Base-by-base conservation (phyloP, 2,113 vertebrate species). In the Athene cunicularia region DNA sequence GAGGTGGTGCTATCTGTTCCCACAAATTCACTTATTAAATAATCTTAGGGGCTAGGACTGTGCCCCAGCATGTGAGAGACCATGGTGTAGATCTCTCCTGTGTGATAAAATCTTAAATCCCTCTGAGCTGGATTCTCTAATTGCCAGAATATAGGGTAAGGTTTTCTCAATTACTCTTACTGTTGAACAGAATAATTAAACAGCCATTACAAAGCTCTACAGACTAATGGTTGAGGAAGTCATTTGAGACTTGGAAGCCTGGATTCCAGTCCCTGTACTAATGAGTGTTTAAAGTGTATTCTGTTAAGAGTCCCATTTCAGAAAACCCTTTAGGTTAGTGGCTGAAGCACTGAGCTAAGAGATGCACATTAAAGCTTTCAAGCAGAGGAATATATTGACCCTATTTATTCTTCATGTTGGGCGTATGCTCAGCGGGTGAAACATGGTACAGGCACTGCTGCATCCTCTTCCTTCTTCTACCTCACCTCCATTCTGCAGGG, bases 121-220 rank as follows among this genome's bases (percentile, higher is more conserved):
- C 2, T 1, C 35, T 80, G 37, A 80, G 52, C 7, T 52, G 41
- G 23, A 59, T 77, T 67, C 4, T 12, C 64, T 87, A 63, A 63
- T 68, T 79, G 43, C 26, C n/a, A 82, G 56, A 90, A 90, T 82
- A 90, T 27, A 79, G 56, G 32, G 28, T 79, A 85, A 79, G 17
- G 28, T 79, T 85, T 94, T 89, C 76, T 79, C 81, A 91, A 75
- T 94, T 94, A 72, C 26, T 94, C 28, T 64, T 90, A 55, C 60
- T 79, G 64, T 84, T 88, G 37, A 90, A 88, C 11, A 75, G 88
- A 94, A 93, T 79, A 90, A 79, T 96, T 93, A 85, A 94, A 87
- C 47, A 88, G 85, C 43, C 32, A 71, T 32, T 53, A n/a, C 47
- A 95, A 93, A 88, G 60, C 56, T 87, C 41, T 75, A n/a, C 77